A percentile compares a stretch with the other conserved stretches of the same genome.
phyloP scores from a whole-genome alignment of 2,113 vertebrate genomes.

The Martes martes region DNA sequence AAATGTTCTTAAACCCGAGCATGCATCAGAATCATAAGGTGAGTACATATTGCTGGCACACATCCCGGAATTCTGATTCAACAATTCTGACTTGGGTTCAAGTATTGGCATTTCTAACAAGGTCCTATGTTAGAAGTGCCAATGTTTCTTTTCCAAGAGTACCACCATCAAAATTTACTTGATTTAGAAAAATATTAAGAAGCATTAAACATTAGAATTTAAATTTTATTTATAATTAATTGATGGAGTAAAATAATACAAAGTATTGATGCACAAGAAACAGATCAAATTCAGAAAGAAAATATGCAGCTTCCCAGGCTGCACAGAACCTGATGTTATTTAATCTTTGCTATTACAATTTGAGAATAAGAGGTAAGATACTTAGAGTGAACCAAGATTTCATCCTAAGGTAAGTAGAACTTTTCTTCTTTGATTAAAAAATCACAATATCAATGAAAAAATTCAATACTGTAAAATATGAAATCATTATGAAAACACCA shows the following conservation, averaged over 20 bases:
- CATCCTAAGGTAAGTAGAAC: background rate
- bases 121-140: no score
- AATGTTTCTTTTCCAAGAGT: no score
- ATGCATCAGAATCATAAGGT: no score
- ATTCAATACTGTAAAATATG: background rate
- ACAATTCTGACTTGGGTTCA: no score
- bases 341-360: background rate
- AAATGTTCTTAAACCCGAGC: no score
- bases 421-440: background rate
- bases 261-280: background rate
- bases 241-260: background rate
- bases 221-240: background rate
- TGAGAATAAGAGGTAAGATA: background rate
- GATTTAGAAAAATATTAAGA: background rate
- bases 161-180: no score
- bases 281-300: background rate
- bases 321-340: background rate
- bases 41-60: no score
- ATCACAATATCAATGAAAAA: background rate
- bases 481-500: background rate
- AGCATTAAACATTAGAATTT: background rate
- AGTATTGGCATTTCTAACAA: no score
- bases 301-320: background rate
- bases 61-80: no score
- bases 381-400: background rate